Conservation (phyloP, 2,113 vertebrate genomes). For the Erythrocebus patas region DNA sequence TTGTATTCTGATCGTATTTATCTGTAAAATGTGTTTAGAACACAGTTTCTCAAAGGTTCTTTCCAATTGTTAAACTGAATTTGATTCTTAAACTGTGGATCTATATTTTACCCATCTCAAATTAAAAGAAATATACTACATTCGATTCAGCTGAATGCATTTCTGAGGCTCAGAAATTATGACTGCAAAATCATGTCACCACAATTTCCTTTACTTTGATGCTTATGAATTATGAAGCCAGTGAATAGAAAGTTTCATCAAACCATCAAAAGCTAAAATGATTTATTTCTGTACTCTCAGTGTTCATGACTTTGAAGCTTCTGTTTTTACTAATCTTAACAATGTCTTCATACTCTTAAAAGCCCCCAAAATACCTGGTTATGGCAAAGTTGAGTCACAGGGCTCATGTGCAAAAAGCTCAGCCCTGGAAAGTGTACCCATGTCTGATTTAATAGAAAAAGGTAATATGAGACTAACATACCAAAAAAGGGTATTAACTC, state of each 20-base stretch:
- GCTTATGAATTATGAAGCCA: constrained; percentile 3
- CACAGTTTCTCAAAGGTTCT: not conserved
- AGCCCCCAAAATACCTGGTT: not conserved
- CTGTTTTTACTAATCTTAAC: constrained; percentile 18
- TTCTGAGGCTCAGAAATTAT: not conserved
- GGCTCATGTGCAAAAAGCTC: not conserved
- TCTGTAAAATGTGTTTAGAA: not conserved
- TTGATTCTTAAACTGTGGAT: constrained; percentile 18
- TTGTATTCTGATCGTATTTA: not conserved
- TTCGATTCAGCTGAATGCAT: not conserved
- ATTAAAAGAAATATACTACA: not conserved
- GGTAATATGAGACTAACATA: not conserved
- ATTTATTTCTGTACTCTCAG: not conserved
- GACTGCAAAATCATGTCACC: not conserved
- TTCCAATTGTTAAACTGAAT: constrained; percentile 36
- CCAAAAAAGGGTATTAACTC: not conserved
- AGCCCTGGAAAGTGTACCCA: not conserved
- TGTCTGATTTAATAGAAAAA: not conserved
- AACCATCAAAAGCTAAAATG: not conserved
- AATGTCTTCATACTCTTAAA: not conserved
- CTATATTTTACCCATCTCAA: not conserved
- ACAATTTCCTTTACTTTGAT: constrained; percentile 25
- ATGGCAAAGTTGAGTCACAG: constrained; percentile 23
- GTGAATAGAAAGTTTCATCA: constrained; percentile 18
- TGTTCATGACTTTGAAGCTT: not conserved